Percentiles rank a stretch among this genome's conserved stretches.
Evolutionary conservation across 2,797 vertebrate genomes (phyloP).

Genomic region (Delichon dasypus): DNA sequence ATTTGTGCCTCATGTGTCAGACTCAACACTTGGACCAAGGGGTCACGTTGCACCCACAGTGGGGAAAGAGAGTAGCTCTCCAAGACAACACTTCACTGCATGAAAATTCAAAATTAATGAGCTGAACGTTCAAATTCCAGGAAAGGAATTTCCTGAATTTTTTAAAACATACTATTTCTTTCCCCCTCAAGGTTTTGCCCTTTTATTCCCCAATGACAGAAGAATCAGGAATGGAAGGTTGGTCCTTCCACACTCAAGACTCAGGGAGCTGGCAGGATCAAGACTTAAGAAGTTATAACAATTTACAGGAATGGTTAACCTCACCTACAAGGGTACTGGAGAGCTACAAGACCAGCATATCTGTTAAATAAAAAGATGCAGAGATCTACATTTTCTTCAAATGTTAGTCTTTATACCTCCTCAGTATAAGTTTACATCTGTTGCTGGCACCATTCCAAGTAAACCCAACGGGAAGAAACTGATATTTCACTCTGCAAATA

Average conservation of each 20-base stretch:
- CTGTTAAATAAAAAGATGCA: background rate
- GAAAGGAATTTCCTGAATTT: background rate
- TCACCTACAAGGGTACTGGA: background rate
- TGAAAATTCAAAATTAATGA: background rate
- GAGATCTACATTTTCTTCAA: background rate
- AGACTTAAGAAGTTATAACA: background rate
- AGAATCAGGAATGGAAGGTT: background rate
- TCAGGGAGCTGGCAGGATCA: background rate
- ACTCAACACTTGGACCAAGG: background rate
- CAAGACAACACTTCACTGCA: background rate
- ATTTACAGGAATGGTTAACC: background rate
- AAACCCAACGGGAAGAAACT: background rate
- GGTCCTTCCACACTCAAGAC: background rate
- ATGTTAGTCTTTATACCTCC: background rate
- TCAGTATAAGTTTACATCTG: rapidly evolving
- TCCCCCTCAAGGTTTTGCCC: background rate
- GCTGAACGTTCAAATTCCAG: background rate
- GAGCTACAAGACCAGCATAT: background rate
- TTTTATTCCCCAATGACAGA: background rate
- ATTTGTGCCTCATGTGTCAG: background rate
- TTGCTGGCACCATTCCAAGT: background rate
- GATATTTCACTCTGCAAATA: background rate
- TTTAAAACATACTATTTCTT: background rate
- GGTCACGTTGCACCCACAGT: background rate
- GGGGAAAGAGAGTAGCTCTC: background rate